Evolutionary conservation across 2,797 vertebrate species (phyloP).

Genomic region (Percopsis omiscomaycus): DNA sequence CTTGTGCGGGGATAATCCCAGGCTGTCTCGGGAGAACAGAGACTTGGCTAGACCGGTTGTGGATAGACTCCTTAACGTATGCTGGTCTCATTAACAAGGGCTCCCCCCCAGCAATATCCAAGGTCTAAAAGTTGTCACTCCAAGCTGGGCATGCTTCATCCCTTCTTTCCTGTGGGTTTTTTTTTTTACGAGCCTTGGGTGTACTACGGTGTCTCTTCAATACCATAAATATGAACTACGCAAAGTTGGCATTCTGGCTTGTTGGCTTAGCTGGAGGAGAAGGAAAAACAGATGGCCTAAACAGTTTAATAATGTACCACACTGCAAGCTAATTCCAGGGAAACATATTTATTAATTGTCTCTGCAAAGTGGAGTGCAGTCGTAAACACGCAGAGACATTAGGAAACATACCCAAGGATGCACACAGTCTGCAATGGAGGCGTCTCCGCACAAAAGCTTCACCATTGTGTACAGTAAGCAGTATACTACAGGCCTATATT

Average conservation of each 20-base stretch:
- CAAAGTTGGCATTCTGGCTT: neutral
- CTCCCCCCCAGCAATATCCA: constrained; percentile 11
- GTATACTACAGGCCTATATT: too few species aligned
- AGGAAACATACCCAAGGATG: neutral
- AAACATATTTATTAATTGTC: neutral
- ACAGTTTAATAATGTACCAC: constrained; percentile 8
- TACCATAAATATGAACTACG: too few species aligned
- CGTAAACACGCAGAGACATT: neutral
- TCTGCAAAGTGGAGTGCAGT: neutral
- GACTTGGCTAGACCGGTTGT: neutral
- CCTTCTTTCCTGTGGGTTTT: neutral
- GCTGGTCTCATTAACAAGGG: constrained; percentile 6
- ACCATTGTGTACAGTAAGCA: too few species aligned
- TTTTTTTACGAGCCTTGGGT: neutral
- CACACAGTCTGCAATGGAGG: neutral
- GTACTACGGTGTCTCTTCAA: too few species aligned
- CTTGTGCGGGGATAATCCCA: constrained; percentile 11
- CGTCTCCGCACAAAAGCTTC: too few species aligned
- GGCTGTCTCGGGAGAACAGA: constrained; percentile 11
- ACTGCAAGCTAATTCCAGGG: constrained; percentile 17
- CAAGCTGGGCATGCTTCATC: constrained; percentile 1
- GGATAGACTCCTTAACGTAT: constrained; percentile 21
- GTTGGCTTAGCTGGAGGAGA: neutral
- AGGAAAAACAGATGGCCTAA: neutral
- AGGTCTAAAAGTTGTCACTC: constrained; percentile 11